A percentile compares a stretch with the other conserved stretches of the same genome.
These are phyloP conservation scores for Pantherophis alleghaniensis DNA, from an alignment of 2,797 vertebrate species.

Conservation along the genomic window DNA sequence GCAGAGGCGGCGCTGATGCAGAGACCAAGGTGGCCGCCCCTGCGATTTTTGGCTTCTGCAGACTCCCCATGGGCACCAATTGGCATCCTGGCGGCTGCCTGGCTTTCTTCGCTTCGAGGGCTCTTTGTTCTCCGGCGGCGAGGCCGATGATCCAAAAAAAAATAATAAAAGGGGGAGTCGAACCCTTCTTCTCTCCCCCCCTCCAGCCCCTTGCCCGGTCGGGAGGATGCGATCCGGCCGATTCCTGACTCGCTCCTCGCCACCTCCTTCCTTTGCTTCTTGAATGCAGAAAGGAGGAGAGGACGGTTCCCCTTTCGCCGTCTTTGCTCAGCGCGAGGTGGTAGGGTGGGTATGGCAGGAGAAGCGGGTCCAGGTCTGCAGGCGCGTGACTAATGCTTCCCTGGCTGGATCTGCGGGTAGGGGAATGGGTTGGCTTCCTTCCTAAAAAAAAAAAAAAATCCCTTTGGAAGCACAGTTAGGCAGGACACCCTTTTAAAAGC, in stretches of 20 bases:
- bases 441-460: background rate
- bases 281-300: background rate
- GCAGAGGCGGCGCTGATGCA: background rate
- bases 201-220: no score
- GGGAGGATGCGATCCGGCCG: background rate
- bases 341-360: background rate
- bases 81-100: background rate
- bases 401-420: background rate
- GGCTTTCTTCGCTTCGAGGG: background rate
- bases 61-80: background rate
- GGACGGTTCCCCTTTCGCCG: background rate
- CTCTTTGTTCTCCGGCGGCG: conserved; percentile 9
- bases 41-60: background rate
- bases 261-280: background rate
- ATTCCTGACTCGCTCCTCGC: background rate
- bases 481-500: no score
- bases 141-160: background rate
- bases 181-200: no score
- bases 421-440: background rate
- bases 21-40: background rate
- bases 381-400: background rate
- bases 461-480: background rate
- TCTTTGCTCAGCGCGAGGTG: background rate
- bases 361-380: background rate
- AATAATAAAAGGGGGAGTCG: background rate